These are phyloP conservation scores for Rhopalosiphum padi DNA, from an alignment of 1,140 invertebrate species.

Conservation along the genomic window DNA sequence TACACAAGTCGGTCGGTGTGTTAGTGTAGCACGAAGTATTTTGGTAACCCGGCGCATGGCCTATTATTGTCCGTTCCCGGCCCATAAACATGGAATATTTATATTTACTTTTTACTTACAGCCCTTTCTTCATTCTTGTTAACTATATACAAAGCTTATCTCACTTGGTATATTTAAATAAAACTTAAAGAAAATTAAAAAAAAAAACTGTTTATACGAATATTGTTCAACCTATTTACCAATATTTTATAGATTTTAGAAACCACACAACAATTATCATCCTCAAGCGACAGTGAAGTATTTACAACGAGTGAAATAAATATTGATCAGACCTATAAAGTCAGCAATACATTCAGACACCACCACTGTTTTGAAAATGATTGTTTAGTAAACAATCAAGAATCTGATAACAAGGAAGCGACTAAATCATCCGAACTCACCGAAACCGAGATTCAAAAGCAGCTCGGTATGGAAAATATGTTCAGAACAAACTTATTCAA, in stretches of 20 bases:
- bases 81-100: no score
- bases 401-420: slow-evolving; percentile 92
- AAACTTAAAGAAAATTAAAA: no score
- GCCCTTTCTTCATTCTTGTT: no score
- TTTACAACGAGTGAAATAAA: slow-evolving; percentile 84
- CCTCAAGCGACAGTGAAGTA: slow-evolving; percentile 59
- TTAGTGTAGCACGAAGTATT: no score
- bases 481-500: slow-evolving; percentile 95
- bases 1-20: no score
- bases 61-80: no score
- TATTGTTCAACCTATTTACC: background rate
- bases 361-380: slow-evolving; percentile 86
- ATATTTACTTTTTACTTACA: no score
- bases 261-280: background rate
- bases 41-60: no score
- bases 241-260: background rate
- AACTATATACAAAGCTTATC: no score
- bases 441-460: slow-evolving; percentile 96
- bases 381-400: slow-evolving; percentile 73
- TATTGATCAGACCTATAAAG: slow-evolving; percentile 81
- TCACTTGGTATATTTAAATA: no score
- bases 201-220: background rate
- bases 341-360: slow-evolving; percentile 79
- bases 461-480: slow-evolving; percentile 92
- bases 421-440: slow-evolving; percentile 78